These are phyloP conservation scores for Etheostoma spectabile DNA, from an alignment of 2,113 vertebrate genomes.

Conservation along the genomic window DNA sequence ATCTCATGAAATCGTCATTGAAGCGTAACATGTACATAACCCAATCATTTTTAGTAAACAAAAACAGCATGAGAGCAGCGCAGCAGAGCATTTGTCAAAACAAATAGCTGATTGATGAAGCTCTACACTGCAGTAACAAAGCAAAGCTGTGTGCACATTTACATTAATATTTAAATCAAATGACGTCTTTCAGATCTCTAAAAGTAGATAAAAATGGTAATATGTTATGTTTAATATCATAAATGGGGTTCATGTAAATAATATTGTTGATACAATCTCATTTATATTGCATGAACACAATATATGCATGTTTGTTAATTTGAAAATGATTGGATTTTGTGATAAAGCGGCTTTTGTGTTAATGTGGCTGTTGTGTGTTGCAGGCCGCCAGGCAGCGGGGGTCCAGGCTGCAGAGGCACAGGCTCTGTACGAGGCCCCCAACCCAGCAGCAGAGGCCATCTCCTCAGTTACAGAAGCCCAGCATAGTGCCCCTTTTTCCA, in stretches of 20 bases:
- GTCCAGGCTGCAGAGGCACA: slow-evolving; percentile 68
- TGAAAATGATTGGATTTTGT: slow-evolving; percentile 1
- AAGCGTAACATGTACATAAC: slow-evolving; percentile 61
- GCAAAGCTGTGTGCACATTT: slow-evolving; percentile 9
- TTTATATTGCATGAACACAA: neutral
- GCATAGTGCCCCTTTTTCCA: slow-evolving; percentile 28
- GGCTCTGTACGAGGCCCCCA: slow-evolving; percentile 49
- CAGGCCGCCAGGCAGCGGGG: slow-evolving; percentile 65
- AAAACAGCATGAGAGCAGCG: slow-evolving; percentile 54
- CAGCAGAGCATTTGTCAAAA: slow-evolving; percentile 56
- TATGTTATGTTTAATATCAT: slow-evolving; percentile 20
- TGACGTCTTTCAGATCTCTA: neutral
- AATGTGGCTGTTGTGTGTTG: slow-evolving; percentile 56
- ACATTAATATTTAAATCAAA: slow-evolving; percentile 51
- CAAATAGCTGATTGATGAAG: slow-evolving; percentile 62
- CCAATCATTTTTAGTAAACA: slow-evolving; percentile 63
- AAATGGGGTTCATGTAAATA: slow-evolving; percentile 7
- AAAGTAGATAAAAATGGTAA: slow-evolving; percentile 42
- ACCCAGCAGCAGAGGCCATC: slow-evolving; percentile 39
- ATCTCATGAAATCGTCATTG: slow-evolving; percentile 41
- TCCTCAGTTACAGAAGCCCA: slow-evolving; percentile 57
- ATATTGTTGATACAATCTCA: slow-evolving; percentile 5
- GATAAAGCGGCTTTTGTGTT: slow-evolving; percentile 12
- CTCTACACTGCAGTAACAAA: slow-evolving; percentile 11
- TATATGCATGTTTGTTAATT: slow-evolving; percentile 12